A percentile compares a stretch with the other conserved stretches of the same genome.
Conservation (phyloP, 2,797 vertebrate genomes). For the Acestrorhynchus altus region DNA sequence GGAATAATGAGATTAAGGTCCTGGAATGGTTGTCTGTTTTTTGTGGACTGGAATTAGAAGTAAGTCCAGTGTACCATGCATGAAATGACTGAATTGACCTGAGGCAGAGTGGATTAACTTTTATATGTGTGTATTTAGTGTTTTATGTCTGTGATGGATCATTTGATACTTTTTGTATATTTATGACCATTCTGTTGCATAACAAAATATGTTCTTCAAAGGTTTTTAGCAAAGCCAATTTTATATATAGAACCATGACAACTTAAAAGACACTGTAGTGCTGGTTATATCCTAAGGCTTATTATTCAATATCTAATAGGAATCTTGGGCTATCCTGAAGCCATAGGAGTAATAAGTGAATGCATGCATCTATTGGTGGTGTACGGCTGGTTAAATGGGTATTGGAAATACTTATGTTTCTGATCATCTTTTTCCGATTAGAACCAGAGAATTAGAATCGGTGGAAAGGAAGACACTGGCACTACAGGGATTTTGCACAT, state of each 20-base stretch:
- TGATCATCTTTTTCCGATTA: no score
- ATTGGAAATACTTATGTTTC: background rate
- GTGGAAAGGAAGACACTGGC: background rate
- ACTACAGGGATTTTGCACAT: background rate
- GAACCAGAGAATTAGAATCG: background rate
- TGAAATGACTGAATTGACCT: background rate
- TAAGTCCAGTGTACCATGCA: constrained; percentile 6
- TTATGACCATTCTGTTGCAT: background rate
- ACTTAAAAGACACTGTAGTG: no score
- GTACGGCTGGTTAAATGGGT: background rate
- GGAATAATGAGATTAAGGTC: constrained; percentile 45
- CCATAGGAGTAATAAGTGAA: no score
- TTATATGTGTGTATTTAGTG: background rate
- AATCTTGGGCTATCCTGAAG: no score
- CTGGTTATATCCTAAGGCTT: no score
- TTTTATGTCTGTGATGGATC: background rate
- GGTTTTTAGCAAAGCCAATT: no score
- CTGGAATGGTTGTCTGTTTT: constrained; percentile 37
- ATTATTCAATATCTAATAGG: no score
- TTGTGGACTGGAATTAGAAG: constrained; percentile 35
- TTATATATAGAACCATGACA: no score
- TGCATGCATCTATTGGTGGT: no score
- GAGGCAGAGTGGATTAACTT: background rate
- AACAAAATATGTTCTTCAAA: no score
- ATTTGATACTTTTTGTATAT: background rate